Conservation (phyloP, 2,797 vertebrate genomes). For the Momotus momota region DNA sequence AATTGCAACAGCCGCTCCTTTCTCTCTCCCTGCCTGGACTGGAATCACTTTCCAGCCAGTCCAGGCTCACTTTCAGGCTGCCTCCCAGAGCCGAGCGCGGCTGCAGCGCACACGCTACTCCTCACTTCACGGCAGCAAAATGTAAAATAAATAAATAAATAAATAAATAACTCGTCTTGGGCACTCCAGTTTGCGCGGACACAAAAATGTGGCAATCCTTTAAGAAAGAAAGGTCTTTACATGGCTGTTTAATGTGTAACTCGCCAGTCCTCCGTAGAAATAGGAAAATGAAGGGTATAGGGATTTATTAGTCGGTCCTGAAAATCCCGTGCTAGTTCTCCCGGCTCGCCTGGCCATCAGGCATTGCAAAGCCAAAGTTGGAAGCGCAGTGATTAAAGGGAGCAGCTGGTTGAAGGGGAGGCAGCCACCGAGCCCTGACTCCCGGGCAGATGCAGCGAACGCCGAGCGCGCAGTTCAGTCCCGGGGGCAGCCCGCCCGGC, state of each 20-base stretch:
- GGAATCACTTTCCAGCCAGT: slow-evolving; percentile 21
- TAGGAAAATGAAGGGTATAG: background rate
- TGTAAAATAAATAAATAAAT: no score
- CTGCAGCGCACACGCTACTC: background rate
- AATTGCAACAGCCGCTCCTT: slow-evolving; percentile 42
- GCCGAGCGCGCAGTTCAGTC: slow-evolving; percentile 7
- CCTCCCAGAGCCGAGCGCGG: background rate
- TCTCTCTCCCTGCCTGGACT: slow-evolving; percentile 15
- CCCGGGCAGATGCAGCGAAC: background rate
- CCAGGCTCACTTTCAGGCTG: background rate
- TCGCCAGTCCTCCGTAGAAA: background rate
- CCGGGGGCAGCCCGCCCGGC: background rate
- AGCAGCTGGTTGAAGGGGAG: slow-evolving; percentile 42
- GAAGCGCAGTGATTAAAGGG: slow-evolving; percentile 28
- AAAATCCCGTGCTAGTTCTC: slow-evolving; percentile 1
- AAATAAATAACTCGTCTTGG: background rate
- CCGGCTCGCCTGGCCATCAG: background rate
- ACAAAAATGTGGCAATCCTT: background rate
- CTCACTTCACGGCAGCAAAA: background rate
- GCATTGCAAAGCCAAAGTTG: slow-evolving; percentile 33
- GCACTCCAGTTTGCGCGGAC: background rate
- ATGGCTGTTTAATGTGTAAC: background rate
- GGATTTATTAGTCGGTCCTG: background rate
- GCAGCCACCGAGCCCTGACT: background rate
- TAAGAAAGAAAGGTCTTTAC: background rate